phyloP scores from a whole-genome alignment of 1,140 invertebrate species.

The Caerostris extrusa region DNA sequence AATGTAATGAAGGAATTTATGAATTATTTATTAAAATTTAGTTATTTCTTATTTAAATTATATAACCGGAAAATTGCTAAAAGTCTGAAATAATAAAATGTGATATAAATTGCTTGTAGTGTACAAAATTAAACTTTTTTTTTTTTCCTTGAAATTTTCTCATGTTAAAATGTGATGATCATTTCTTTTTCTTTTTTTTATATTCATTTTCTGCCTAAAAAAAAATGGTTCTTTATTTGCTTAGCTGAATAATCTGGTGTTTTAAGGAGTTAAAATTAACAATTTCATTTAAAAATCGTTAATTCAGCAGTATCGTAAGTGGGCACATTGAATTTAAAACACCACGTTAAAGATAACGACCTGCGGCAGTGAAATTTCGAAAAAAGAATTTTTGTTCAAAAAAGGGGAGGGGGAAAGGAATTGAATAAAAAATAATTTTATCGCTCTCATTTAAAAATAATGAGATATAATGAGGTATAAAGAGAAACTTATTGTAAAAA shows the following conservation, averaged over 20 bases:
- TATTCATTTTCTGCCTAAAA: neutral
- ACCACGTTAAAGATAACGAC: constrained; percentile 18
- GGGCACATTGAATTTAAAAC: constrained; percentile 43
- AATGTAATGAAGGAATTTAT: too few relatives aligned
- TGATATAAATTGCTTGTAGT: too few relatives aligned
- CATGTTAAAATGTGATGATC: neutral
- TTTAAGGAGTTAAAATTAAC: neutral
- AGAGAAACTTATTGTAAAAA: neutral
- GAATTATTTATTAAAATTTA: too few relatives aligned
- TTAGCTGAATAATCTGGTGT: neutral
- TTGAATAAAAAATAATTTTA: constrained; percentile 3
- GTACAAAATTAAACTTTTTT: too few relatives aligned
- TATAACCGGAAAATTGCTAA: too few relatives aligned
- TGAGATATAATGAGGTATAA: neutral
- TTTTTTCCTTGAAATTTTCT: too few relatives aligned
- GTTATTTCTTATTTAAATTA: too few relatives aligned
- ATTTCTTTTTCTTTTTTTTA: too few relatives aligned
- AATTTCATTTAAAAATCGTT: constrained; percentile 51
- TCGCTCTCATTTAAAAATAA: constrained; percentile 8
- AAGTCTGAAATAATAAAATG: too few relatives aligned
- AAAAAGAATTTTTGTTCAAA: neutral
- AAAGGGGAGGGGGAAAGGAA: neutral
- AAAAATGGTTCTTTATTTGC: neutral
- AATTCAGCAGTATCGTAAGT: constrained; percentile 5
- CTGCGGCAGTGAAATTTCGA: neutral